Evolutionary conservation across 2,113 vertebrate species (phyloP), one percentile per base, ranked within the genome.

Genomic region (Phainopepla nitens): DNA sequence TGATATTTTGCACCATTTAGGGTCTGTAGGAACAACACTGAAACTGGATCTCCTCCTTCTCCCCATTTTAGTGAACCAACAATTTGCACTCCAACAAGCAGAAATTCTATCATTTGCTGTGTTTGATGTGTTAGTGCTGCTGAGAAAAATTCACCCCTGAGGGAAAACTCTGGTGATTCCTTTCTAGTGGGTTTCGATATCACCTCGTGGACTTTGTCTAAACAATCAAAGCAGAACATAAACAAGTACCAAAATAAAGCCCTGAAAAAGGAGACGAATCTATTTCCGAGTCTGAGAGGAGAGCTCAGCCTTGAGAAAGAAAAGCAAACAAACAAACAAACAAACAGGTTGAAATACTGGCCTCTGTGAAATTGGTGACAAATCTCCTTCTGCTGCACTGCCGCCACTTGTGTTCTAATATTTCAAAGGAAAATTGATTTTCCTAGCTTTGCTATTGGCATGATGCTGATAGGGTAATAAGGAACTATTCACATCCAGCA

Each of bases 341-440:
- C 42, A 24, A 12, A 15, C 22, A 50, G 29, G 27, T 23, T 94
- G 62, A 82, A 94, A 73, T 23, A 39, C n/a, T 51, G 35, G 6
- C 33, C 50, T 77, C 33, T 70, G 41, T 93, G 93, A 96, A 95
- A 87, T 0, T 61, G 69, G 24, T 94, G 71, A 89, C 57, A 90
- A 88, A 93, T 90, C 41, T 85, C 51, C 45, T 61, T 13, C 45
- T 33, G 29, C n/a, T 81, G 21, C 21, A 4, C 28, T 54, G 21
- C 9, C 29, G 5, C 2, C 1, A 35, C 29, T 89, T 22, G 33
- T 42, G 57, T 65, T 96, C 88, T 81, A 79, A 39, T 7, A 20
- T 96, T 96, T 96, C 90, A 93, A 94, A 93, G 47, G 60, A 72
- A 94, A 92, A 92, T 65, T 72, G 64, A 73, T 96, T 95, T 96